Evolutionary conservation across 2,113 vertebrate genomes (phyloP).

Genomic region (Perca flavescens): DNA sequence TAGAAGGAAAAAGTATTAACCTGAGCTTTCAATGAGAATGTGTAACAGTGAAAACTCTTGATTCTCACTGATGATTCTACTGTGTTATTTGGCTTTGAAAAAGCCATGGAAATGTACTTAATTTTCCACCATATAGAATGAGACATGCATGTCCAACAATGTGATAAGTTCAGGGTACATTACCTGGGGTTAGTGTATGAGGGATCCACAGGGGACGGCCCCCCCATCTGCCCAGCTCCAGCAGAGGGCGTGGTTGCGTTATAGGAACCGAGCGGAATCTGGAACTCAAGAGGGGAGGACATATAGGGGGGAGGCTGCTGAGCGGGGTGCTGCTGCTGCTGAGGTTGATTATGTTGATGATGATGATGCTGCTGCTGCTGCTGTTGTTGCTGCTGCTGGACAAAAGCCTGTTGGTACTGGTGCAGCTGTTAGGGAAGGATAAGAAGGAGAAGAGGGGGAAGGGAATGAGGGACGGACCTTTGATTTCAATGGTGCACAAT

Average conservation of each 20-base stretch:
- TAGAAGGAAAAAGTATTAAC: neutral
- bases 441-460: conserved; percentile 62
- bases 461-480: conserved; percentile 67
- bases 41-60: too few species aligned
- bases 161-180: neutral
- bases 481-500: conserved; percentile 66
- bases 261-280: conserved; percentile 86
- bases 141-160: too few species aligned
- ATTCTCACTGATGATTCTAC: too few species aligned
- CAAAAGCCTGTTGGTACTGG: conserved; percentile 93
- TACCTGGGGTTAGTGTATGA: conserved; percentile 83
- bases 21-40: too few species aligned
- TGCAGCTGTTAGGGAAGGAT: conserved; percentile 86
- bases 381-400: conserved; percentile 86
- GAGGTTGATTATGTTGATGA: conserved; percentile 86
- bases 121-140: too few species aligned
- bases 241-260: conserved; percentile 79
- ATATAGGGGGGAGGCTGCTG: conserved; percentile 86
- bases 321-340: conserved; percentile 86
- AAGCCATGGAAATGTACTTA: too few species aligned
- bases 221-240: conserved; percentile 57
- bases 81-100: too few species aligned
- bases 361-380: conserved; percentile 87
- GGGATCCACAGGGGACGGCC: conserved; percentile 80
- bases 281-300: conserved; percentile 90